These are phyloP conservation scores for Horisme vitalbata DNA, from an alignment of 2,888 invertebrate genomes.

Conservation along the genomic window DNA sequence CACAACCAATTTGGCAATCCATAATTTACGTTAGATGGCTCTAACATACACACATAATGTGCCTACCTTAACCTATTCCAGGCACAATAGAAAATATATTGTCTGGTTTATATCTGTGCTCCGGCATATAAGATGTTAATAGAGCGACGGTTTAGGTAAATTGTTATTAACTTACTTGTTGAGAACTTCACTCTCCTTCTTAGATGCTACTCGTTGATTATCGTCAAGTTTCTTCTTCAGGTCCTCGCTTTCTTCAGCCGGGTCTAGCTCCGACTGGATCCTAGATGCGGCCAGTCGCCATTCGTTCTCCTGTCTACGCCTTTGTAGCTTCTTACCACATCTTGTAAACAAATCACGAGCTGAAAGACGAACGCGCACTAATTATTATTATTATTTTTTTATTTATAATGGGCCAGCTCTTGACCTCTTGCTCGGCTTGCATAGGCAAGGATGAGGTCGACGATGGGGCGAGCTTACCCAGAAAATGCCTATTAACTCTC, in stretches of 20 bases:
- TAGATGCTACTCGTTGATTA: slow-evolving; percentile 76
- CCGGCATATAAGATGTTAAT: no score
- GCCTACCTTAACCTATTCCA: no score
- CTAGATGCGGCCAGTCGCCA: slow-evolving; percentile 83
- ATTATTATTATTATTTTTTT: neutral
- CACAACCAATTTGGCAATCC: no score
- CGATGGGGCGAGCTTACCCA: no score
- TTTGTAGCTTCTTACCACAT: slow-evolving; percentile 85
- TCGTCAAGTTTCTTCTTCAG: slow-evolving; percentile 81
- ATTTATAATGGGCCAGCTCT: neutral
- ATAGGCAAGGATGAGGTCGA: no score
- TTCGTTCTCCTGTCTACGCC: slow-evolving; percentile 85
- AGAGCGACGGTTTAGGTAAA: no score
- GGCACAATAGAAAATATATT: no score
- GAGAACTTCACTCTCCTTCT: slow-evolving; percentile 78
- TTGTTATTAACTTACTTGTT: slow-evolving; percentile 73
- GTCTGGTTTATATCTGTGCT: no score
- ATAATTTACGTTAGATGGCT: no score
- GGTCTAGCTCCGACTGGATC: slow-evolving; percentile 78
- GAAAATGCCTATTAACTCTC: no score
- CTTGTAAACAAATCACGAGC: slow-evolving; percentile 86
- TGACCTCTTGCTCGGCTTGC: neutral
- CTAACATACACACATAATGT: no score
- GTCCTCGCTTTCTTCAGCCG: slow-evolving; percentile 79
- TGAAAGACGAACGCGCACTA: slow-evolving; percentile 46